A percentile compares a stretch with the other conserved stretches of the same genome.
Evolutionary conservation across 2,888 invertebrate species (phyloP).

Genomic region (Heteromurus nitidus): DNA sequence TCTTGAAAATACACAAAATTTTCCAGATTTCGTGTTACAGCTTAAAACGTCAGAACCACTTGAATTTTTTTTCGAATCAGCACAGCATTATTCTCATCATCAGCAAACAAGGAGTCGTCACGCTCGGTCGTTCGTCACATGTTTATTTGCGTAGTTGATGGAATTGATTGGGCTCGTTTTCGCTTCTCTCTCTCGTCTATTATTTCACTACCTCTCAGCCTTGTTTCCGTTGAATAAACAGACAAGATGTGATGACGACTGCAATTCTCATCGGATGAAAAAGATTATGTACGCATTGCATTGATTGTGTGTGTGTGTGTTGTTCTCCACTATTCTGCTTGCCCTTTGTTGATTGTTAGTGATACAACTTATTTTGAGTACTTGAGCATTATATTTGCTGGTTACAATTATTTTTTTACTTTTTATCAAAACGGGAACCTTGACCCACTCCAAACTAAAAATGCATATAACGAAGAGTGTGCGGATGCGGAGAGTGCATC

Average conservation of each 20-base stretch:
- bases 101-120: not conserved
- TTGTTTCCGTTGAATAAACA: slow-evolving; percentile 1
- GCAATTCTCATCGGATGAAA: not conserved
- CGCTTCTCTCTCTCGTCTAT: not conserved
- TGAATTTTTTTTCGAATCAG: too few species aligned
- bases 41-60: too few species aligned
- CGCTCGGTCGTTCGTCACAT: slow-evolving; percentile 14
- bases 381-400: not conserved
- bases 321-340: not conserved
- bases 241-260: not conserved
- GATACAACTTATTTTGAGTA: not conserved
- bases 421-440: slow-evolving; percentile 5
- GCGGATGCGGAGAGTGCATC: not conserved
- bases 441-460: slow-evolving; percentile 7
- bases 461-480: not conserved
- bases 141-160: slow-evolving; percentile 4
- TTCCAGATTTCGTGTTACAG: too few species aligned
- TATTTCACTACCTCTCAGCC: not conserved
- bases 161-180: slow-evolving; percentile 16
- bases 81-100: too few species aligned
- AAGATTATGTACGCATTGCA: not conserved
- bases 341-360: not conserved
- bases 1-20: too few species aligned
- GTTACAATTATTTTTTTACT: not conserved
- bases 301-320: not conserved